These are phyloP conservation scores for Lepidocolaptes lacrymiger DNA, from an alignment of 2,797 vertebrate genomes.

Conservation along the genomic window DNA sequence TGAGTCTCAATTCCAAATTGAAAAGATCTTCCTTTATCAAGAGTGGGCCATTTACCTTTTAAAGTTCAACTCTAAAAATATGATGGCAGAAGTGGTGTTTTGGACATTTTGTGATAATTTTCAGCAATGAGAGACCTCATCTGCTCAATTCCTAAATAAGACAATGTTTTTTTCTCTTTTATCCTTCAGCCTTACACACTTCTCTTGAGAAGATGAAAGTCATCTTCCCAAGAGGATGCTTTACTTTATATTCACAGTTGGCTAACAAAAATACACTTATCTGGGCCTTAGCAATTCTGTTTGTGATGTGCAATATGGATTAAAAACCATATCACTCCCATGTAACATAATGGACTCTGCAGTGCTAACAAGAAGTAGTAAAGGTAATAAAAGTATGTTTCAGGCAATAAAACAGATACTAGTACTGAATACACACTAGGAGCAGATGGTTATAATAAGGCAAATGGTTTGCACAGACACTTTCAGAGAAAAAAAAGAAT, in stretches of 20 bases:
- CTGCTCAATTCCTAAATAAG: background rate
- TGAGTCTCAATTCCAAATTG: background rate
- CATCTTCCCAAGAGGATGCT: background rate
- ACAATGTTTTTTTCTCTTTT: background rate
- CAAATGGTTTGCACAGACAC: background rate
- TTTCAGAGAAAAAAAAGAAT: background rate
- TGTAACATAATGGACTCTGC: background rate
- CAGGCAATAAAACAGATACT: conserved; percentile 17
- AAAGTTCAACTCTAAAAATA: background rate
- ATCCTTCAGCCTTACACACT: background rate
- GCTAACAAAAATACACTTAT: background rate
- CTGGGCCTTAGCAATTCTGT: background rate
- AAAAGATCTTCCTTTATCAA: background rate
- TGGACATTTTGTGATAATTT: background rate
- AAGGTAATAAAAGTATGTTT: conserved; percentile 41
- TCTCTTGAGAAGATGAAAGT: background rate
- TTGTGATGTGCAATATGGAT: background rate
- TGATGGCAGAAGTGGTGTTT: background rate
- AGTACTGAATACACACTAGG: background rate
- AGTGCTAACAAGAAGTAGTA: conserved; percentile 12
- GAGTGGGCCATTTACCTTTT: background rate
- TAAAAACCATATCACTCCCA: background rate
- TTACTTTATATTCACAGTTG: background rate
- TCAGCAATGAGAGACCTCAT: background rate
- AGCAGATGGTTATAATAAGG: background rate